Evolutionary conservation across 92 coral and sea anemone species (phyloP), one percentile per base, ranked within the genome.

Genomic region (Parazoanthus swiftii): DNA sequence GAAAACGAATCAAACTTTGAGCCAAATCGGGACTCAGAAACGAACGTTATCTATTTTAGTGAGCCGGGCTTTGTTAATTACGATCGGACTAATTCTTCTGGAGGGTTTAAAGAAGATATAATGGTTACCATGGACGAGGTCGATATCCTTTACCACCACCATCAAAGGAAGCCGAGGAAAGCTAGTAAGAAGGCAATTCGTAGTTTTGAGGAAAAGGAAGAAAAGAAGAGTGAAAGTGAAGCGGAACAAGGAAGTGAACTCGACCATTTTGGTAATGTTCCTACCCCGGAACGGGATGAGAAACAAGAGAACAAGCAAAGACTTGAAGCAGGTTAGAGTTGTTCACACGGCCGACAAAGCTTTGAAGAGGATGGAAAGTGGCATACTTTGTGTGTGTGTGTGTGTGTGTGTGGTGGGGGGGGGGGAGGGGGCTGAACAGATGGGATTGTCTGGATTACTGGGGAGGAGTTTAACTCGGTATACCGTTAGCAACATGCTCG

Each of bases 51-150:
- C 20, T 71, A 84, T 70, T 84, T 84, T 71, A 70, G 68, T 46
- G 87, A 84, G 13, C 77, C 79, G 26, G 78, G 68, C 35, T 29
- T 48, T 25, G 39, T 2, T 71, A 26, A 54, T 21, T 8, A 20
- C 25, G 43, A 54, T 13, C 75, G 29, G 25, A 67, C 37, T 2
- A 13, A 36, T 15, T 43, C 50, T 2, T 67, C 56, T 67, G 39
- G 50, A 20, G 65, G 67, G n/a, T 83, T 83, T 46, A 83, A 70
- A 72, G 86, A n/a, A 36, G 77, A 83, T 44, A 74, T 29, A 0
- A 29, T 68, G 67, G 82, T 92, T 20, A 81, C 89, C 2, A 81
- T 83, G 89, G 93, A 89, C 10, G 93, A 91, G 66, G 87, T 86
- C 26, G 90, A 86, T 65, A 37, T 91, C 42, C 87, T 91, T 18